Evolutionary conservation across 2,888 invertebrate genomes (phyloP).

Genomic region (Lasioglossum lativentre): DNA sequence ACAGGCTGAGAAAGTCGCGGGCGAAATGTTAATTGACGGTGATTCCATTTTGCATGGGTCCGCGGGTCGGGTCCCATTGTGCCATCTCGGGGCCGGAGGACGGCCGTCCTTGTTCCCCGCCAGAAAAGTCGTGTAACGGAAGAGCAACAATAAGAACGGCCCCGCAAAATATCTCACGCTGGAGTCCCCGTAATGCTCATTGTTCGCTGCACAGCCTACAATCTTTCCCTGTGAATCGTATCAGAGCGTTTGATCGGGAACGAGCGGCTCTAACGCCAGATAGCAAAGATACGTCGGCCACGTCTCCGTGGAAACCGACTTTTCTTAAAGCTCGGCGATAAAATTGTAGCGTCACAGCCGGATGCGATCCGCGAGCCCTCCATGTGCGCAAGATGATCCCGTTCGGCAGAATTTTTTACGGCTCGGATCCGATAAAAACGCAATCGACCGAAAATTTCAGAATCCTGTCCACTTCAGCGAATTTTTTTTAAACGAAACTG

Average conservation of each 20-base stretch:
- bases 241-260: constrained; percentile 68
- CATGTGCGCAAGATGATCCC: not conserved
- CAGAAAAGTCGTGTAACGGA: constrained; percentile 67
- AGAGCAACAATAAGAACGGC: constrained; percentile 64
- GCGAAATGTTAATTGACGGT: constrained; percentile 55
- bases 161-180: constrained; percentile 69
- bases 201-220: constrained; percentile 68
- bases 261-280: constrained; percentile 43
- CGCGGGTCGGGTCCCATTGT: constrained; percentile 19
- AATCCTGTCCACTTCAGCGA: not conserved
- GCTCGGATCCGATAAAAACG: too few species aligned
- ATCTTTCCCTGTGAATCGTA: constrained; percentile 68
- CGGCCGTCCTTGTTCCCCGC: constrained; percentile 63
- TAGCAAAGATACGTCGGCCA: constrained; percentile 22
- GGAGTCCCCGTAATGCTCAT: constrained; percentile 71
- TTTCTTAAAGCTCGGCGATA: constrained; percentile 39
- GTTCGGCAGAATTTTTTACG: not conserved
- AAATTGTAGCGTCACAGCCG: constrained; percentile 13
- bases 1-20: constrained; percentile 39
- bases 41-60: constrained; percentile 30
- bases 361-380: not conserved
- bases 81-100: constrained; percentile 11
- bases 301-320: constrained; percentile 53
- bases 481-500: not conserved
- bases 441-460: not conserved